These are phyloP conservation scores for Danaus melanippus DNA, from an alignment of 1,140 invertebrate genomes.

Conservation along the genomic window DNA sequence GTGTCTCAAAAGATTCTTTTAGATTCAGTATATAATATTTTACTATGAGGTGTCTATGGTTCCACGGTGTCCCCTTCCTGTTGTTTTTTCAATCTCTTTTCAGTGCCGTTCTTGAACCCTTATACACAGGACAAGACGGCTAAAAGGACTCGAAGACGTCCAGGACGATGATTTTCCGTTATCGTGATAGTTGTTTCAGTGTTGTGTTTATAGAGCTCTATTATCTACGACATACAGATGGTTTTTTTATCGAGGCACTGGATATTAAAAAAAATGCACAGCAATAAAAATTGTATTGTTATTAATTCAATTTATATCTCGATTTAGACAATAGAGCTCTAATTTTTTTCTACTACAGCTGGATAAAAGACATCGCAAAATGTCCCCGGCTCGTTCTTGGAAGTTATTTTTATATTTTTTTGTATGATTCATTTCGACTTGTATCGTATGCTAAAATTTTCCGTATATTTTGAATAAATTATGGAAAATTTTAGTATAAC, in stretches of 20 bases:
- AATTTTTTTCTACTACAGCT: slow-evolving; percentile 6
- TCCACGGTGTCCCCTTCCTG: neutral
- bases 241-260: too few species aligned
- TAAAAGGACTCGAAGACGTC: slow-evolving; percentile 37
- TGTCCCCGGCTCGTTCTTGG: slow-evolving; percentile 20
- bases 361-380: slow-evolving; percentile 29
- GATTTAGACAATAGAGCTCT: slow-evolving; percentile 7
- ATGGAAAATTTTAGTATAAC: slow-evolving; percentile 33
- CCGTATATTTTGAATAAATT: slow-evolving; percentile 11
- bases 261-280: too few species aligned
- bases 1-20: too few species aligned
- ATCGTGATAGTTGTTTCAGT: slow-evolving; percentile 26
- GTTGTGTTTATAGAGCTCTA: slow-evolving; percentile 19
- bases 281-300: too few species aligned
- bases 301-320: too few species aligned
- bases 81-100: slow-evolving; percentile 12
- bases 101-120: slow-evolving; percentile 59
- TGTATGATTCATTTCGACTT: slow-evolving; percentile 11
- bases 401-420: slow-evolving; percentile 12
- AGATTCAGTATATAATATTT: too few species aligned
- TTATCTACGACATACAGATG: neutral
- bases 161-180: slow-evolving; percentile 23
- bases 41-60: slow-evolving; percentile 4
- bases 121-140: slow-evolving; percentile 62
- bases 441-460: slow-evolving; percentile 14